These are phyloP conservation scores for Torymus tubicola DNA, from an alignment of 2,888 invertebrate genomes.

Conservation along the genomic window DNA sequence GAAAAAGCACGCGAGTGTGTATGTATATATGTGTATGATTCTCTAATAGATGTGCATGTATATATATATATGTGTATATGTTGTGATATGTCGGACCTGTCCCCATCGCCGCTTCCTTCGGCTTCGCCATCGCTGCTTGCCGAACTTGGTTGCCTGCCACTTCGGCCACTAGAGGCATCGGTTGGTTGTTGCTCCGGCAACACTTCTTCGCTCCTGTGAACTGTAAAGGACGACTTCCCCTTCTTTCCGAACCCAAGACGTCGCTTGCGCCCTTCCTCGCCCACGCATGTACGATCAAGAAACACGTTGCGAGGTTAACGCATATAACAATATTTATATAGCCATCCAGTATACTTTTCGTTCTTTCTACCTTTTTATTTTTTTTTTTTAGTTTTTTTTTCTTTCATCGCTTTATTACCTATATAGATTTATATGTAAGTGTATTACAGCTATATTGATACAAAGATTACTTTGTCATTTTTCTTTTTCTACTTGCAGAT, in stretches of 20 bases:
- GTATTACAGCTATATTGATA: no score
- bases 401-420: no score
- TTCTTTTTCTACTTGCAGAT: no score
- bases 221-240: conserved; percentile 97
- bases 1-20: no score
- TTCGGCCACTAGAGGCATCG: conserved; percentile 80
- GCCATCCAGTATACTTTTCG: no score
- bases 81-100: conserved; percentile 81
- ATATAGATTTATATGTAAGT: no score
- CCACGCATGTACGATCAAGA: conserved; percentile 76
- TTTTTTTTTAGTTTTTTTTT: conserved; percentile 25
- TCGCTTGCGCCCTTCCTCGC: conserved; percentile 90
- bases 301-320: conserved; percentile 66
- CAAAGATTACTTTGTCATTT: no score
- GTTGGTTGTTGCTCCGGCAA: conserved; percentile 86
- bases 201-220: conserved; percentile 99
- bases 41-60: background rate
- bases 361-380: conserved; percentile 4
- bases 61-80: background rate
- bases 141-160: conserved; percentile 87
- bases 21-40: background rate
- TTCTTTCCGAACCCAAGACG: conserved; percentile 96
- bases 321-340: background rate
- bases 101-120: conserved; percentile 88
- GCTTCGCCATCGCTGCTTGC: conserved; percentile 95